These are phyloP conservation scores for Cepphus grylle DNA, from an alignment of 2,113 vertebrate species.

Conservation along the genomic window DNA sequence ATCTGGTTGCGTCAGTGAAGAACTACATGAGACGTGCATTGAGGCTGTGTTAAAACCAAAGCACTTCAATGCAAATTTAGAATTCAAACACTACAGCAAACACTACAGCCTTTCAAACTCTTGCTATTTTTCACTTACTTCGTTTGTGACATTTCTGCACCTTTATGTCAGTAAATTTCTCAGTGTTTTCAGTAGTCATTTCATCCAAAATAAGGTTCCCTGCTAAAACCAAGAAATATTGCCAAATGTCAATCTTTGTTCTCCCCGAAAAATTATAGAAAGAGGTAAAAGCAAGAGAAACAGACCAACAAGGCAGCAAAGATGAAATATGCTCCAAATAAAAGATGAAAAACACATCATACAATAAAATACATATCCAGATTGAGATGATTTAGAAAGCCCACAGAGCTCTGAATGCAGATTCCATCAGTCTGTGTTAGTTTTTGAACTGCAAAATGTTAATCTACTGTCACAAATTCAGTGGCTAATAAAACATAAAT, in stretches of 20 bases:
- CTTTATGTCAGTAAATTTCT: slow-evolving; percentile 24
- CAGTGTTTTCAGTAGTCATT: neutral
- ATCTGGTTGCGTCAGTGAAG: neutral
- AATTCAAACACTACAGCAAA: neutral
- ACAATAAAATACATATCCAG: fast-evolving
- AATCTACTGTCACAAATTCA: neutral
- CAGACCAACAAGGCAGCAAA: neutral
- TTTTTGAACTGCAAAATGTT: neutral
- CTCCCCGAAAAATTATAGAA: neutral
- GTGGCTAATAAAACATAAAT: neutral
- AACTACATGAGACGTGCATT: neutral
- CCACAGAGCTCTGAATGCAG: neutral
- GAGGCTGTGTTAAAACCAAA: neutral
- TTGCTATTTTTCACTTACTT: slow-evolving; percentile 56
- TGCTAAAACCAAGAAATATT: slow-evolving; percentile 2
- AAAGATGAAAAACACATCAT: neutral
- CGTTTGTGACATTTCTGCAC: slow-evolving; percentile 59
- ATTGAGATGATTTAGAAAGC: neutral
- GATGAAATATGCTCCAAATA: neutral
- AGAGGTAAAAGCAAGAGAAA: neutral
- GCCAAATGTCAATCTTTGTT: neutral
- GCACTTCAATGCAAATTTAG: neutral
- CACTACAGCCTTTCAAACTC: neutral
- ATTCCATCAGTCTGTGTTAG: neutral
- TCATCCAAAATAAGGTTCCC: slow-evolving; percentile 65